Base-by-base conservation (phyloP, 1,140 invertebrate genomes). In the Drosophila trapezifrons region DNA sequence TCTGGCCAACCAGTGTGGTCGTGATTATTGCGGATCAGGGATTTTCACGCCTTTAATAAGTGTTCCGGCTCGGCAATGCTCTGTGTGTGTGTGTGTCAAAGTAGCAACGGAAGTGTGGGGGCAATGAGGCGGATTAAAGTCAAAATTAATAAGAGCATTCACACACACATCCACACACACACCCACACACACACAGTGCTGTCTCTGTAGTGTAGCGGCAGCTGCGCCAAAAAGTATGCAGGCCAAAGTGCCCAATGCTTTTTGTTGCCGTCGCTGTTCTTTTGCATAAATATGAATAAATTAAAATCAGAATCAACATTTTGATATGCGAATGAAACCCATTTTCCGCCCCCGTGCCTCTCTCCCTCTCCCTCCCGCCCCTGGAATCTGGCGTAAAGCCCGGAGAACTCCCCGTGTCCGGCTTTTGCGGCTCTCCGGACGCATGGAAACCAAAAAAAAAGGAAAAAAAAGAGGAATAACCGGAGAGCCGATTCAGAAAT, bases 201-300 rank as follows among this genome's bases (percentile, higher is more conserved):
- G 9, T 10, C 9, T 32, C 29, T 12, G 29, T 32, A 2, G 29
- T 32, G 32, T 1, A 20, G 8, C 25, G 57, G 56, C 60, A 56
- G 74, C 69, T 38, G 59, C 51, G 27, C 22, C 40, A 74, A 56
- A 54, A 69, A 76, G 52, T 60, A 70, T 67, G 75, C 56, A 56
- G 52, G 71, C 58, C 45, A 64, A 49, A 45, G 49, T 56, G 51
- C 42, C 20, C 56, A 25, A 57, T 47, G 38, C 59, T 57, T 62
- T 46, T 47, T 40, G 69, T 52, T 71, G 43, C 20, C 32, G 57
- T 54, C 47, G 75, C 69, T 78, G 81, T 65, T 78, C 83, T 83
- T 87, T 87, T 86, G 82, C 82, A 86, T 86, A 86, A 86, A 86
- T 86, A 86, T 86, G 82, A 86, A 86, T 86, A 86, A 86, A 86